Percentiles rank a stretch among this genome's conserved stretches.
These are phyloP conservation scores for Dermolepida albohirtum DNA, from an alignment of 2,888 invertebrate genomes.

Conservation along the genomic window DNA sequence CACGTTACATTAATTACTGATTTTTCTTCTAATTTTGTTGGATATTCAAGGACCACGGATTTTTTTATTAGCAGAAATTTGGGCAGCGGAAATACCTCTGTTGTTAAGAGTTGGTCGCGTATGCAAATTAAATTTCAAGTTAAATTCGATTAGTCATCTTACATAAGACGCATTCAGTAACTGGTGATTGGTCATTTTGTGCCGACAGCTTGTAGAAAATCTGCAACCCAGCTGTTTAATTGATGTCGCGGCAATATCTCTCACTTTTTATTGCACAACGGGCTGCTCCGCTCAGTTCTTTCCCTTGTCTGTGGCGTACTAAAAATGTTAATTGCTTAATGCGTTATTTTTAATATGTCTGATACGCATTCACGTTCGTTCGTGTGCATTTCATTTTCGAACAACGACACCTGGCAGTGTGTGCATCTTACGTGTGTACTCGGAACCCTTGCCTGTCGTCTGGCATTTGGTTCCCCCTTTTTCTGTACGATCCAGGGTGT, in stretches of 20 bases:
- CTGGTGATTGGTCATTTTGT: neutral
- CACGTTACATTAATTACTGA: too few relatives aligned
- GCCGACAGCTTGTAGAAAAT: slow-evolving; percentile 19
- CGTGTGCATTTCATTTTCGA: slow-evolving; percentile 8
- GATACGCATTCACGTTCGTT: too few relatives aligned
- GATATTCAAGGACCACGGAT: too few relatives aligned
- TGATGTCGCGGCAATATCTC: slow-evolving; percentile 26
- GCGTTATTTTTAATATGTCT: slow-evolving; percentile 12
- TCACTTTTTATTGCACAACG: slow-evolving; percentile 3
- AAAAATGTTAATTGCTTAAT: slow-evolving; percentile 28
- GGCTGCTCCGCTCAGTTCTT: neutral
- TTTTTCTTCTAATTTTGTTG: too few relatives aligned
- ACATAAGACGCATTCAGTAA: neutral
- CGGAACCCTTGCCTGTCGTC: slow-evolving; percentile 15
- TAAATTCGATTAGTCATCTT: slow-evolving; percentile 25
- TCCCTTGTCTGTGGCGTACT: neutral
- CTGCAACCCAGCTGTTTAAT: slow-evolving; percentile 34
- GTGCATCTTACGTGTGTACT: slow-evolving; percentile 11
- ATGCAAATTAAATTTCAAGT: slow-evolving; percentile 18
- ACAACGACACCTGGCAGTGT: slow-evolving; percentile 27
- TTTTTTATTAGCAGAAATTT: slow-evolving; percentile 9
- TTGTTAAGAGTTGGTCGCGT: slow-evolving; percentile 10
- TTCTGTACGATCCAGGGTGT: slow-evolving; percentile 13
- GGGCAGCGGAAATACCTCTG: slow-evolving; percentile 15
- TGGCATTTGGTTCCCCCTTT: slow-evolving; percentile 9